Percentiles rank a stretch among this genome's conserved stretches.
phyloP scores from a whole-genome alignment of 2,113 vertebrate species.

The Malurus melanocephalus region DNA sequence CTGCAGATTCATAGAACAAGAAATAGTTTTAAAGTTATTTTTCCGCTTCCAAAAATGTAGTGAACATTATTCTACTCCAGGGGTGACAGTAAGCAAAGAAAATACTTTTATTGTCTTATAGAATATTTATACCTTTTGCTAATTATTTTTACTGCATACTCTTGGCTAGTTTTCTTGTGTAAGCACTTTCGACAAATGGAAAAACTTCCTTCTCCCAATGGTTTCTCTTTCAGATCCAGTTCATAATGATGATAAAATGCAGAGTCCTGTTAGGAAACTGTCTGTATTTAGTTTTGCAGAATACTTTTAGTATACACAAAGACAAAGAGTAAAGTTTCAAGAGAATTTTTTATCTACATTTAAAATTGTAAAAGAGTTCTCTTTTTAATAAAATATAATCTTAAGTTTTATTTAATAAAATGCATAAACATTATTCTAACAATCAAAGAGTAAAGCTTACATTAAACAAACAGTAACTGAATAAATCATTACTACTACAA shows the following conservation, averaged over 20 bases:
- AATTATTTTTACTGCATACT: constrained; percentile 96
- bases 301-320: constrained; percentile 41
- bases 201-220: constrained; percentile 94
- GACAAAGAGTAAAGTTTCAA: constrained; percentile 27
- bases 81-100: constrained; percentile 40
- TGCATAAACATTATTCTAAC: constrained; percentile 8
- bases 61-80: constrained; percentile 16
- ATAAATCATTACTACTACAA: constrained; percentile 15
- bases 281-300: constrained; percentile 58
- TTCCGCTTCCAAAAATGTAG: constrained; percentile 21
- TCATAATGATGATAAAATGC: constrained; percentile 95
- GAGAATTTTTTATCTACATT: constrained; percentile 32
- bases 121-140: constrained; percentile 88
- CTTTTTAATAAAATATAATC: background rate
- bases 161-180: constrained; percentile 92
- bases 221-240: constrained; percentile 90
- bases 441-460: constrained; percentile 13
- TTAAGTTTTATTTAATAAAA: constrained; percentile 19
- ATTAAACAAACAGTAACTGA: constrained; percentile 16
- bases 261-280: constrained; percentile 84
- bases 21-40: constrained; percentile 28
- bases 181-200: constrained; percentile 95
- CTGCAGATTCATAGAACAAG: background rate
- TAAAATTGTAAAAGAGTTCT: constrained; percentile 11
- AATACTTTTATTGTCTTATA: constrained; percentile 39